Evolutionary conservation across 2,797 vertebrate species (phyloP), one percentile per base, ranked within the genome.

Genomic region (Parauchenoglanis ngamensis): DNA sequence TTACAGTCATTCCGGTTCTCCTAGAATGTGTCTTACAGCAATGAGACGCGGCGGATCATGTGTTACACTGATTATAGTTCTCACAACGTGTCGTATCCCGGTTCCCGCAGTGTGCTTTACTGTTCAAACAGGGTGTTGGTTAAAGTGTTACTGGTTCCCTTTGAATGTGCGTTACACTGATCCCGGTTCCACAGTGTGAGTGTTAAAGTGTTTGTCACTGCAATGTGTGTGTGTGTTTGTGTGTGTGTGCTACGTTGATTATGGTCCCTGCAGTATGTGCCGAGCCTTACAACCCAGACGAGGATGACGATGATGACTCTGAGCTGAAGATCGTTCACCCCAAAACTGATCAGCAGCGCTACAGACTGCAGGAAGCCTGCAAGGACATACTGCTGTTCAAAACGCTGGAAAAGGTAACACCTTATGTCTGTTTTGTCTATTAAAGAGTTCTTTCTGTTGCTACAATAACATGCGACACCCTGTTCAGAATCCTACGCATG

Each of bases 331-430:
- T 98, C 28, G 94, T 98, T 90, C 92, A 98, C 93, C 97, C 97
- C 65, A 99, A 99, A 96, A 97, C 97, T 86, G 97, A 98, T 75
- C 95, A 95, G 87, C 98, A 98, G 91, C 96, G 97, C 59, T 94
- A 92, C 90, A 94, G 98, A 90, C 96, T 99, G 61, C 98, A 98
- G 95, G 98, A 99, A 21, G 96, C 97, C 2, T 99, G 98, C 93
- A 96, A 94, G 93, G 96, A 99, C 91, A 99, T 98, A 86, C 93
- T 98, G 67, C 93, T 99, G 85, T 99, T 99, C 92, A 99, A 98
- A 95, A 98, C 97, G 80, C 95, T 99, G 86, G 97, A 99, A 87
- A 95, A 96, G 97, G 98, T 98, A 70, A 31, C 23, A 44, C 46
- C 31, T 31, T 31, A 31, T 31, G 31, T 31, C 31, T 31, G 19